Evolutionary conservation across 2,113 vertebrate species (phyloP).

Genomic region (Eulemur macaco): DNA sequence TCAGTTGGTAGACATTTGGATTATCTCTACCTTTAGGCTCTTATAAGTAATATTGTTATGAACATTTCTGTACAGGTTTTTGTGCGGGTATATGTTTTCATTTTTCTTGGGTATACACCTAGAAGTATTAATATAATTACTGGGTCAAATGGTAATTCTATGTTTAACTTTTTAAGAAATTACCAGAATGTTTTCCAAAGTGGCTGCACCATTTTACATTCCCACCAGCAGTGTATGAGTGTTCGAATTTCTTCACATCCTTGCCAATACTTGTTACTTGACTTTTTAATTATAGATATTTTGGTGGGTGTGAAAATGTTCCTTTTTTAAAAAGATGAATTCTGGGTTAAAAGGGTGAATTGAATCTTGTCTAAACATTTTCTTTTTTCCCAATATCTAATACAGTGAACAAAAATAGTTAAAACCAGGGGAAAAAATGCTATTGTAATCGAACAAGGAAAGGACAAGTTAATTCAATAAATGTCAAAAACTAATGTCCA

Average conservation of each 20-base stretch:
- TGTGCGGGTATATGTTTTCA: not conserved
- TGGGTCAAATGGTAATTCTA: not conserved
- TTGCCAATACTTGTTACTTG: not conserved
- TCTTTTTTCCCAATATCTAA: not conserved
- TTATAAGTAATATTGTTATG: not conserved
- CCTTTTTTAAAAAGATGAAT: not conserved
- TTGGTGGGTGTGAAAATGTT: not conserved
- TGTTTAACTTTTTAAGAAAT: not conserved
- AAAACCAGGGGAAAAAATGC: not conserved
- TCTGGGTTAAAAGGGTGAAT: not conserved
- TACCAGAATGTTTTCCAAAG: not conserved
- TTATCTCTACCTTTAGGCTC: not conserved
- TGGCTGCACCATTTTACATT: not conserved
- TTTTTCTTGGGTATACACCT: not conserved
- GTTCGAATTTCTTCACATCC: not conserved
- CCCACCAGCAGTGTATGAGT: not conserved
- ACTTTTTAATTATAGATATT: not conserved
- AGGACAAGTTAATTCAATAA: not conserved
- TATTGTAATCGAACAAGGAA: not conserved
- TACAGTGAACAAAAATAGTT: not conserved
- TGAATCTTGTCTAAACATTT: not conserved
- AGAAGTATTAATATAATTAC: not conserved
- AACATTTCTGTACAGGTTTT: not conserved
- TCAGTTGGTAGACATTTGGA: not conserved
- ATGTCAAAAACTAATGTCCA: not conserved